Evolutionary conservation across 2,797 vertebrate genomes (phyloP).

Genomic region (Platalea minor): DNA sequence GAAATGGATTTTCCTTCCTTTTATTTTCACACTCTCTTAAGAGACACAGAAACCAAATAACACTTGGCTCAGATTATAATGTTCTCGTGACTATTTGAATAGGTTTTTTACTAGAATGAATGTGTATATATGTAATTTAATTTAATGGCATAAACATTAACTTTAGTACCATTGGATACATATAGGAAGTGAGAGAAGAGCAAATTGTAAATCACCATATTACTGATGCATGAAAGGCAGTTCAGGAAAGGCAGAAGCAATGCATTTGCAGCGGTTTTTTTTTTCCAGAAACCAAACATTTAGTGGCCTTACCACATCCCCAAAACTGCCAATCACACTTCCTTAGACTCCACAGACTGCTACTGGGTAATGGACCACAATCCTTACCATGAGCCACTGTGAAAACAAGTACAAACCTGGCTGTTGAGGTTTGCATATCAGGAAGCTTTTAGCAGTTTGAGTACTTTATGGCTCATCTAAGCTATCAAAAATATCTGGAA

Average conservation of each 20-base stretch:
- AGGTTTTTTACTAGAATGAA: neutral
- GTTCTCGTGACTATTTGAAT: neutral
- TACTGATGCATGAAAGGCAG: neutral
- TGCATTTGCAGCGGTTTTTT: neutral
- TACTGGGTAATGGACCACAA: neutral
- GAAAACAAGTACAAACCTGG: neutral
- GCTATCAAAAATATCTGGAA: neutral
- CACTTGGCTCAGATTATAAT: neutral
- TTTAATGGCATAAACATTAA: neutral
- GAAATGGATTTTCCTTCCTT: neutral
- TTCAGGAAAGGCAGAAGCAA: neutral
- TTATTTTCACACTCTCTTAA: neutral
- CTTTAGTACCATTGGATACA: neutral
- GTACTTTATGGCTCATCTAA: neutral
- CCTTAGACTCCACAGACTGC: neutral
- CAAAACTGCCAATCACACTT: neutral
- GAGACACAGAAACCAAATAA: neutral
- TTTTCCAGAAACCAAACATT: neutral
- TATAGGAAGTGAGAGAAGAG: neutral
- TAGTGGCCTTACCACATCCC: neutral
- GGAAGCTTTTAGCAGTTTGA: neutral
- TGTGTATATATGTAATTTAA: neutral
- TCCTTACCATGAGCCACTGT: neutral
- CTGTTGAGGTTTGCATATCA: neutral
- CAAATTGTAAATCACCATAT: neutral